Base-by-base conservation (phyloP, 2,888 invertebrate species). In the Palloptera scutellata region DNA sequence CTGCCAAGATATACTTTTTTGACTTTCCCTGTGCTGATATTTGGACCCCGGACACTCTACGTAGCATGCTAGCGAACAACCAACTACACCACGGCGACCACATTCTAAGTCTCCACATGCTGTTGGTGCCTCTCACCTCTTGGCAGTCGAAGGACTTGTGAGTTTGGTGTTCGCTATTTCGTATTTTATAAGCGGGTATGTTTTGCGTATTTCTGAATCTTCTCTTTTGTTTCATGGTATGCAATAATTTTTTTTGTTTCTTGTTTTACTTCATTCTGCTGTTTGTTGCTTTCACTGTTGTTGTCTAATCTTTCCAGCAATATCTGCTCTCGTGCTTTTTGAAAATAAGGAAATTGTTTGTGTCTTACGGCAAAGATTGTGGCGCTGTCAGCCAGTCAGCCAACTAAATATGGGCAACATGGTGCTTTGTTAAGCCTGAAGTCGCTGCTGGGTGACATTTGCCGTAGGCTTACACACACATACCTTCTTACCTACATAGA, bases 251-350 rank as follows among this genome's bases (percentile, higher is more conserved):
- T 30, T 30, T 30, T 30, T 30, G 30, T 30, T 6, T 30, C 75
- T 78, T 75, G 41, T 53, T 58, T 58, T 42, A 15, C 53, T 53
- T 17, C 51, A 42, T 41, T 20, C 17, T 60, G 66, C 40, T 70
- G 63, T 51, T 40, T 30, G 60, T 64, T 61, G 41, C 30, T 42
- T 53, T 51, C 48, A 40, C 76, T 77, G 63, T 57, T 45, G 72
- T 68, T 71, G 68, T 76, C 80, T 80, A 80, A 79, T 79, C 79
- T 81, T 78, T 76, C 79, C 79, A 75, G 73, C 75, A 77, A 78
- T 77, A 79, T 79, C 78, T 71, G 52, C 55, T 52, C 17, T 55
- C 19, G 40, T 12, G 12, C 12, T 48, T 48, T 48, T 30, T 30
- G 30, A 48, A n/a, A 48, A 48, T 48, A 48, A 48, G 6, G 15